Base-by-base conservation (phyloP, 2,888 invertebrate species). In the Drosophila stalkeri region DNA sequence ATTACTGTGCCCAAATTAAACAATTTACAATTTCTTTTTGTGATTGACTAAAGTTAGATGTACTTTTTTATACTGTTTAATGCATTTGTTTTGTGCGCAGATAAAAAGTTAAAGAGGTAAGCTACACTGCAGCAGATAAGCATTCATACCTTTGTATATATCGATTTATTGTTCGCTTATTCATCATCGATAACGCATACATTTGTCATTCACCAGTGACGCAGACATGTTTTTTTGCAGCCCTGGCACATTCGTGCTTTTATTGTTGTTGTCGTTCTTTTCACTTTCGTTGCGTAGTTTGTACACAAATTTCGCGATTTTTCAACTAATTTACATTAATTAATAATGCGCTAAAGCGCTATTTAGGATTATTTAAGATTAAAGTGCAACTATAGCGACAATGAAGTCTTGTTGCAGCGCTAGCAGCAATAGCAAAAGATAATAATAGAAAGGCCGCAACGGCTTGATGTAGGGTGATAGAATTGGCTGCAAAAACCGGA, bases 261-360 rank as follows among this genome's bases (percentile, higher is more conserved):
- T 43, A 57, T 69, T 72, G 69, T 80, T 87, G 82, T 57, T 65
- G 54, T 14, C 27, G 52, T 85, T 83, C 83, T 79, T 85, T 77
- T 89, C 89, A 82, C 89, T 80, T 86, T 87, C 89, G 67, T 81
- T 80, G 80, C 80, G 69, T 57, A 61, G 72, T 84, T 85, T 67
- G 79, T 68, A 54, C 65, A 68, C 55, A 64, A 62, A 37, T 73
- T 77, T 71, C 59, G 60, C 52, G 46, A 72, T 72, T 77, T 73
- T 73, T 66, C 27, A 66, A 59, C 62, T 9, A 64, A 77, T 67
- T 75, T 72, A 59, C 78, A 75, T 77, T 70, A 66, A 67, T 81
- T 76, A 86, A 49, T 65, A 56, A 57, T 23, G 57, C 20, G 46
- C 51, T 20, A 16, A 43, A 41, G 54, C 49, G 62, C 63, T 60